Evolutionary conservation across 2,888 invertebrate genomes (phyloP), one percentile per base, ranked within the genome.

Genomic region (Caenorhabditis plicata): DNA sequence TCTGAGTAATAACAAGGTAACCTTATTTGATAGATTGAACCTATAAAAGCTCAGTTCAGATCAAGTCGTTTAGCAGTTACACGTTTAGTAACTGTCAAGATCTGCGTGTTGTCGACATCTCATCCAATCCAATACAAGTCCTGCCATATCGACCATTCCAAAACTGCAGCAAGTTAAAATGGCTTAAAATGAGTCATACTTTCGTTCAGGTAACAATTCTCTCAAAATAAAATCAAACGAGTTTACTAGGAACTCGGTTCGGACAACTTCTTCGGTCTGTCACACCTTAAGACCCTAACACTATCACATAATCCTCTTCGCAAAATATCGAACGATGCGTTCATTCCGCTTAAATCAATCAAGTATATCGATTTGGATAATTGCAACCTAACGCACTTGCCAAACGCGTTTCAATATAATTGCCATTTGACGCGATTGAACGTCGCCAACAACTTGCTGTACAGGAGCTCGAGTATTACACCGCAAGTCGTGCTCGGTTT

Each of bases 311-410:
- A 55, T 36, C 69, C 71, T 0, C 38, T 75, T 2, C 63, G 71
- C 32, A 39, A 66, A 8, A 67, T 77, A 22, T 68, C 71, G 5
- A 51, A 71, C 1, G 71, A 70, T 48, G 49, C 76, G 7, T 71
- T 77, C 42, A 55, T 77, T 13, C 74, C 77, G 7, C 40, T 74
- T 3, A 74, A 73, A 45, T 63, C 68, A 7, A 49, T 68, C 2
- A 46, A 54, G 23, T 57, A 63, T 8, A 52, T 77, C 8, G 68
- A 73, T 29, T 41, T 77, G 49, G 65, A 77, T 31, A 39, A 54
- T 7, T 75, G 74, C 48, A 73, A 75, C 48, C 51, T 77, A 25
- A 72, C 74, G 11, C 23, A 56, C 31, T 63, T 77, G 11, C 77
- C 77, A 2, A 35, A 58, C 17, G 75, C 77, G 0, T 68, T 77